Base-by-base conservation (phyloP, 1,140 invertebrate species). In the Pantala flavescens region DNA sequence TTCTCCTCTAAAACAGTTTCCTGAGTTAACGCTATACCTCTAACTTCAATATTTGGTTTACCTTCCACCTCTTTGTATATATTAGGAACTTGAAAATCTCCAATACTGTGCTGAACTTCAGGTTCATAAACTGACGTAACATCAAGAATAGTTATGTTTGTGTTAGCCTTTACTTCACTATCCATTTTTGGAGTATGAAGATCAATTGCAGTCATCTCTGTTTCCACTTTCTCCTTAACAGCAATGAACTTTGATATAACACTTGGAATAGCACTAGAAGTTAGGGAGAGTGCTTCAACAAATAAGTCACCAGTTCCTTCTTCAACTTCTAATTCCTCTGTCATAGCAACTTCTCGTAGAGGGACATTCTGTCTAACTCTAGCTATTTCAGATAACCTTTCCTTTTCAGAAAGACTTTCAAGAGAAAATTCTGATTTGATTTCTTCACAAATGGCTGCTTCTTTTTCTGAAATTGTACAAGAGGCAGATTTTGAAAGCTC, bases 171-270 rank as follows among this genome's bases (percentile, higher is more conserved):
- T 21, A 49, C 10, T 71, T 43, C 19, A 23, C 10, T n/a, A 23
- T 43, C 43, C 16, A 11, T 24, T 49, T 75, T 73, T 43, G 21
- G 16, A 36, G 5, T 21, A 24, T 43, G 49, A 11, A 76, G 9
- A 70, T 77, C 74, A 49, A 10, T n/a, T 70, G 74, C 63, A 49
- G 49, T 71, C 73, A 77, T 71, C 55, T 77, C 23, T 36, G 72
- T 36, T 43, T 42, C 23, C 14, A 72, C 19, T 72, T 75, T 70
- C 75, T 77, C 74, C 24, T 55, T 72, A 1, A 77, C 16, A 28
- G 63, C 73, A 49, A 76, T 63, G 70, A 76, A 43, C 43, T 74
- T 71, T 23, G 43, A 21, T 63, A 43, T 63, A 43, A 78, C 75
- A 14, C 76, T 63, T 63, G 73, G 28, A 21, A 14, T 73, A 23